Evolutionary conservation across 1,140 invertebrate species (phyloP), one percentile per base, ranked within the genome.

Genomic region (Choristoneura fumiferana): DNA sequence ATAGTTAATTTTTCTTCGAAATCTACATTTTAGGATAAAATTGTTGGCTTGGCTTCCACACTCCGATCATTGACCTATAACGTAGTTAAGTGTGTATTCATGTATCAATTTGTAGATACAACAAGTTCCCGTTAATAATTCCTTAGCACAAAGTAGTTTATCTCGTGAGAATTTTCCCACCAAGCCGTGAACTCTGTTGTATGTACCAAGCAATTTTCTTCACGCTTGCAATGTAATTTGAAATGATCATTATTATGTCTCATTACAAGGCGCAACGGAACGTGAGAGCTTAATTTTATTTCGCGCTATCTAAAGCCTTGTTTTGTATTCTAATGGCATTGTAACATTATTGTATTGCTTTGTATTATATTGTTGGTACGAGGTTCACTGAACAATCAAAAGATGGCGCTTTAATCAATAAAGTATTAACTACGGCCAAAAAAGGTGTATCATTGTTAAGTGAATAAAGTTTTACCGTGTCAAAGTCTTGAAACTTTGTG

Each of bases 141-240:
- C 18, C 22, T 49, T 22, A 49, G 43, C 43, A 33, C 14, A 39
- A 12, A n/a, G 17, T 10, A 29, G 43, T 8, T 49, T 49, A 29
- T 60, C 34, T 52, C 69, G 65, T 80, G 78, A 63, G 78, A 80
- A 67, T 67, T 67, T 78, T 80, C 73, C 65, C 73, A 78, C 67
- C 60, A 60, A 49, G 57, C 58, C 53, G 43, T 17, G 43, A 49
- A 12, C 18, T n/a, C n/a, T 29, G 22, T 29, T 29, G 18, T 49
- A 49, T 49, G 43, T 17, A 29, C 6, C 22, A 49, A 49, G 43
- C 57, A 67, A 68, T 67, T 64, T 72, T 29, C 60, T 63, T 34
- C 54, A 59, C 43, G n/a, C 43, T 29, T 49, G 43, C 45, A 67
- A 52, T 57, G 64, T 65, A 70, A 74, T 72, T 74, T 68, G 45